These are phyloP conservation scores for Spermophilus dauricus DNA, from an alignment of 2,113 vertebrate species.

Conservation along the genomic window DNA sequence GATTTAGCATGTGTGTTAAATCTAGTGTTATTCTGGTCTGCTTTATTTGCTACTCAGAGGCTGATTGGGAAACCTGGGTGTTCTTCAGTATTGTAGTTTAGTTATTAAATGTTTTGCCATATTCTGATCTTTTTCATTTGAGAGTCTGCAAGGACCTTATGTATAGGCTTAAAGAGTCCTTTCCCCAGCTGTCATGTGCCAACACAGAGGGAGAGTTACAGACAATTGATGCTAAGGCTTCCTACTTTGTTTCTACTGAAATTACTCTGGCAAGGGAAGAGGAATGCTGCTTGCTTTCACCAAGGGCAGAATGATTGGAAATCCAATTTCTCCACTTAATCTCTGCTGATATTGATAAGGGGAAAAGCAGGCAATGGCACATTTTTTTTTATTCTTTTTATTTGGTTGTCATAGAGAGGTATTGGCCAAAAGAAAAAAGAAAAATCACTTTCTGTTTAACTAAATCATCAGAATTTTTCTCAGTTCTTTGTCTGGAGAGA, in stretches of 20 bases:
- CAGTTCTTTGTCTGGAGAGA: background rate
- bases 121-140: background rate
- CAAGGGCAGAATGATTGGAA: background rate
- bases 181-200: background rate
- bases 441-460: no score
- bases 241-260: background rate
- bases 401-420: background rate
- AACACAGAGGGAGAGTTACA: background rate
- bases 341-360: background rate
- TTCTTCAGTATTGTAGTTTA: background rate
- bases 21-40: background rate
- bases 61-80: background rate
- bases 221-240: background rate
- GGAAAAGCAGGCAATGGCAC: background rate
- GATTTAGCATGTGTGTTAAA: no score
- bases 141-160: background rate
- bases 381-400: background rate
- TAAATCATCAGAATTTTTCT: no score
- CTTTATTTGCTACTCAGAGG: background rate
- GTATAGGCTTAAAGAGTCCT: background rate
- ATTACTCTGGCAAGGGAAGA: background rate
- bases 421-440: background rate
- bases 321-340: background rate
- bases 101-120: background rate
- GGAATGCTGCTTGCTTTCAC: background rate